Evolutionary conservation across 2,797 vertebrate species (phyloP).

Genomic region (Potorous gilbertii): DNA sequence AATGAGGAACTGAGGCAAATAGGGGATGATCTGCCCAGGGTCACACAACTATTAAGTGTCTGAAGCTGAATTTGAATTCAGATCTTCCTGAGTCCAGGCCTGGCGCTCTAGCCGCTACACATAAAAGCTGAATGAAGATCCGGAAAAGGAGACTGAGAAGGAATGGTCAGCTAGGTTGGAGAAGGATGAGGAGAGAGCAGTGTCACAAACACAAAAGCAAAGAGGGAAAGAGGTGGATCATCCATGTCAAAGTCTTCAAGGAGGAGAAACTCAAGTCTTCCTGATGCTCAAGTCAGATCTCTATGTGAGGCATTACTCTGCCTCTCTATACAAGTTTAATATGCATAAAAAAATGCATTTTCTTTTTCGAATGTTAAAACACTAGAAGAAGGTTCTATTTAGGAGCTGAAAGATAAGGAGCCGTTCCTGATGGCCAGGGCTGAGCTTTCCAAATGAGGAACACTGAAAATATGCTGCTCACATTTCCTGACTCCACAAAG

Average conservation of each 20-base stretch:
- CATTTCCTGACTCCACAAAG: constrained; percentile 16
- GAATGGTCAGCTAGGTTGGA: not conserved
- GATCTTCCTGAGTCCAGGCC: not conserved
- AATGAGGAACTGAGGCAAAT: not conserved
- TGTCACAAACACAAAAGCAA: not conserved
- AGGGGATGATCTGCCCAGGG: not conserved
- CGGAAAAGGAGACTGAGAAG: not conserved
- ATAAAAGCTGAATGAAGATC: not conserved
- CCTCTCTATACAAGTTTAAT: not conserved
- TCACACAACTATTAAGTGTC: not conserved
- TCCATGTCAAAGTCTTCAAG: not conserved
- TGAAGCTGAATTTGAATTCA: not conserved
- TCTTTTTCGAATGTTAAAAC: constrained; percentile 31
- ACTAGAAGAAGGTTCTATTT: constrained; percentile 22
- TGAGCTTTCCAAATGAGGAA: constrained; percentile 19
- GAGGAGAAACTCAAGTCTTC: not conserved
- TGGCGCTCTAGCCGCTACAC: not conserved
- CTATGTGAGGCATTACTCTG: not conserved
- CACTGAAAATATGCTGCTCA: constrained; percentile 47
- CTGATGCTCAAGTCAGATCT: not conserved
- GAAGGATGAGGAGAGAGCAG: not conserved
- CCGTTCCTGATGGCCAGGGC: not conserved
- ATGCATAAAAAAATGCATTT: not conserved
- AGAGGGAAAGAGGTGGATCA: not conserved
- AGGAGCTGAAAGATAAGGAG: not conserved